Evolutionary conservation across 2,888 invertebrate species (phyloP).

Genomic region (Ochropacha duplaris): DNA sequence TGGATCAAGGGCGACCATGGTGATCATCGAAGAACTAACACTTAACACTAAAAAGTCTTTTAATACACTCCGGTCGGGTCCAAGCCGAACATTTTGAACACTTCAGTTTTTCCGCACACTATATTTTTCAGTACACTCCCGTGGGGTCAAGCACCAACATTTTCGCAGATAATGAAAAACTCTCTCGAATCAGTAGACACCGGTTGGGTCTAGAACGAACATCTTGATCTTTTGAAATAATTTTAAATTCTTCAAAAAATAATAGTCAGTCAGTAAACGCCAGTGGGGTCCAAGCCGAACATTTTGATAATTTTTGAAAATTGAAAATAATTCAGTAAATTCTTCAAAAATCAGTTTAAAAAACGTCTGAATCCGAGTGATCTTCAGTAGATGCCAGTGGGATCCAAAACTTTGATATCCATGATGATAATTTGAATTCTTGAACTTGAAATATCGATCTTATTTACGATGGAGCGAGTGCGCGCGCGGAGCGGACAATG

Average conservation of each 20-base stretch:
- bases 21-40: constrained; percentile 26
- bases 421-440: constrained; percentile 52
- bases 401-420: constrained; percentile 77
- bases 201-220: constrained; percentile 69
- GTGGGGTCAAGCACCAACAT: constrained; percentile 75
- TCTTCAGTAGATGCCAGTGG: constrained; percentile 75
- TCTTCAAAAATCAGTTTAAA: constrained; percentile 12
- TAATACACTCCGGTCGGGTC: constrained; percentile 60
- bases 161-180: constrained; percentile 33
- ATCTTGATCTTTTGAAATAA: constrained; percentile 46
- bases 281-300: constrained; percentile 69
- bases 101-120: constrained; percentile 37
- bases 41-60: constrained; percentile 46
- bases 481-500: constrained; percentile 44
- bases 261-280: constrained; percentile 58
- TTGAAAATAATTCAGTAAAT: constrained; percentile 13
- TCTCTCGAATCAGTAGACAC: constrained; percentile 53
- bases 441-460: constrained; percentile 72
- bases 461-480: constrained; percentile 66
- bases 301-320: constrained; percentile 37
- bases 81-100: constrained; percentile 56
- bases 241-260: constrained; percentile 18
- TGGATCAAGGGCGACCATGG: constrained; percentile 51
- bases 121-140: constrained; percentile 66
- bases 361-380: constrained; percentile 9